These are phyloP conservation scores for Pterois miles DNA, from an alignment of 2,797 vertebrate species.

Conservation along the genomic window DNA sequence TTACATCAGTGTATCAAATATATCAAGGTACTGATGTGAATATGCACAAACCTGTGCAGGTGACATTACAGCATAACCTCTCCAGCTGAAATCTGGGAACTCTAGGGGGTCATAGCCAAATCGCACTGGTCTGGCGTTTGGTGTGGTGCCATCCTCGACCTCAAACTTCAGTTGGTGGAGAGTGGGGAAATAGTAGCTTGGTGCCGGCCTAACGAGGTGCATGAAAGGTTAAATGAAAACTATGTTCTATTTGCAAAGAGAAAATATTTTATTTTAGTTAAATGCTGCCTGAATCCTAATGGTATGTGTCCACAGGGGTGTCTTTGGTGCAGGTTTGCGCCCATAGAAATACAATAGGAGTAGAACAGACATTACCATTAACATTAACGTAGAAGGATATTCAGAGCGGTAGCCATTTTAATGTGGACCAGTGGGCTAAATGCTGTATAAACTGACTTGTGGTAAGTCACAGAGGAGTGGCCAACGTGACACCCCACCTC, in stretches of 20 bases:
- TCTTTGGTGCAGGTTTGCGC: too few species aligned
- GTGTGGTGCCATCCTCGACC: conserved; percentile 88
- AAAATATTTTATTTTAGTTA: background rate
- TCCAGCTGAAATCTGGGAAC: conserved; percentile 94
- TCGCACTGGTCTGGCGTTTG: conserved; percentile 81
- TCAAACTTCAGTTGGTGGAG: conserved; percentile 94
- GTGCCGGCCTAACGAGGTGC: conserved; percentile 81
- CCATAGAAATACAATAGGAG: too few species aligned
- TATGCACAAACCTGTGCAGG: conserved; percentile 85
- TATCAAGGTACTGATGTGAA: background rate
- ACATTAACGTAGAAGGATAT: too few species aligned
- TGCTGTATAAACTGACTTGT: too few species aligned
- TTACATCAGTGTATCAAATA: background rate
- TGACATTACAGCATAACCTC: conserved; percentile 91
- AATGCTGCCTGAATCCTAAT: background rate
- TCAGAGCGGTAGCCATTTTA: too few species aligned
- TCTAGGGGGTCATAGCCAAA: conserved; percentile 88
- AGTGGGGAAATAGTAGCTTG: conserved; percentile 87
- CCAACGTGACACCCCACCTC: too few species aligned
- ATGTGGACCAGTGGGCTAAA: too few species aligned
- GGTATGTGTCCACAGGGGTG: background rate
- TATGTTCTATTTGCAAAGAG: background rate
- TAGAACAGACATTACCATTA: too few species aligned
- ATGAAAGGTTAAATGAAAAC: background rate
- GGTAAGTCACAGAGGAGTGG: too few species aligned